Evolutionary conservation across 2,797 vertebrate species (phyloP).

Genomic region (Myripristis jacobus): DNA sequence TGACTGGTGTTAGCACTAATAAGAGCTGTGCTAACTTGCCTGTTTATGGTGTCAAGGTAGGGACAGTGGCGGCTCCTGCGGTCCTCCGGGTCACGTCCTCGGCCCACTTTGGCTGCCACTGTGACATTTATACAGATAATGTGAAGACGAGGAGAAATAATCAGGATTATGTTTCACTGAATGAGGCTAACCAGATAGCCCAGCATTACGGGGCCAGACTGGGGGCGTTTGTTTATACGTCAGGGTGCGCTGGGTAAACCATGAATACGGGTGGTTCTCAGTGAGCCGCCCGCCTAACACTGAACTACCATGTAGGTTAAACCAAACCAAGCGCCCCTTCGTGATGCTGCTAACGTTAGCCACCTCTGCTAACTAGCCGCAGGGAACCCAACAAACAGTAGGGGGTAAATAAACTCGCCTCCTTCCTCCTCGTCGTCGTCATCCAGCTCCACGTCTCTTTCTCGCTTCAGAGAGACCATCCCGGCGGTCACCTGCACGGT

Average conservation of each 20-base stretch:
- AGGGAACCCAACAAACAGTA: constrained; percentile 12
- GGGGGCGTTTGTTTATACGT: neutral
- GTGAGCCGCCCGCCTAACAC: neutral
- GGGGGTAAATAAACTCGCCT: constrained; percentile 52
- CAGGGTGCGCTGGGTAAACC: neutral
- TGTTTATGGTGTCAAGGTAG: constrained; percentile 97
- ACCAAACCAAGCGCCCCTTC: neutral
- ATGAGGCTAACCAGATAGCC: constrained; percentile 31
- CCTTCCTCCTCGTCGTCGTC: constrained; percentile 78
- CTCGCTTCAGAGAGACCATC: constrained; percentile 82
- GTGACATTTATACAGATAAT: constrained; percentile 10
- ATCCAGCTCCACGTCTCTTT: constrained; percentile 75
- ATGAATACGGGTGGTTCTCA: neutral
- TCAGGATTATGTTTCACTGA: neutral
- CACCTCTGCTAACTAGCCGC: constrained; percentile 47
- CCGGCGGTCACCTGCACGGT: neutral
- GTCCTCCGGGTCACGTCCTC: constrained; percentile 86
- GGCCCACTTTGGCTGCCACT: constrained; percentile 82
- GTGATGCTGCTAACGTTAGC: constrained; percentile 23
- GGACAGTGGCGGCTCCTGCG: constrained; percentile 94
- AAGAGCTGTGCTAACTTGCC: constrained; percentile 62
- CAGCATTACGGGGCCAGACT: neutral
- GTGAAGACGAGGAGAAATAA: neutral
- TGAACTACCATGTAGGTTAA: rapidly evolving
- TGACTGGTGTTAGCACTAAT: constrained; percentile 14